A percentile compares a stretch with the other conserved stretches of the same genome.
Conservation (phyloP, 2,888 invertebrate genomes). For the Eupithecia centaureata region DNA sequence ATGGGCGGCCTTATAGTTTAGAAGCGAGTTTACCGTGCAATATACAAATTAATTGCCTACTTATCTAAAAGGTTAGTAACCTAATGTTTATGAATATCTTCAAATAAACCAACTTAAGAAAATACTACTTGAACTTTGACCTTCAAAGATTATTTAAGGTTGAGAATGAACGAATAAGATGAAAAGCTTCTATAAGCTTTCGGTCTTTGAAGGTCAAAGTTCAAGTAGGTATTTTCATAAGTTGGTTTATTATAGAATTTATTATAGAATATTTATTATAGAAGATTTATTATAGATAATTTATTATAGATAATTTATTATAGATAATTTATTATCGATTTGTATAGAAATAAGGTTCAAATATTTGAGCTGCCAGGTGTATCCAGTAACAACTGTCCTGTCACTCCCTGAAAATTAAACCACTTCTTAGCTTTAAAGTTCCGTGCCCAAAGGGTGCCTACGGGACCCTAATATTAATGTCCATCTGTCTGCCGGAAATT, state of each 20-base stretch:
- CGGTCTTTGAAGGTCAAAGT: too few species aligned
- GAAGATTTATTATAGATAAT: too few species aligned
- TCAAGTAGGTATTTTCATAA: too few species aligned
- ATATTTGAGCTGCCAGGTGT: not conserved
- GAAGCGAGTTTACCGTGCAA: not conserved
- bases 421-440: constrained; percentile 7
- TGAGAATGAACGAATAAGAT: too few species aligned
- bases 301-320: too few species aligned
- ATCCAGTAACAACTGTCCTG: constrained; percentile 28
- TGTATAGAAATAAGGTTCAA: constrained; percentile 19
- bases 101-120: not conserved
- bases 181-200: too few species aligned
- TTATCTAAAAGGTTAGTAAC: not conserved
- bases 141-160: too few species aligned
- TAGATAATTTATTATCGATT: too few species aligned
- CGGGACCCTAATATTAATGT: not conserved
- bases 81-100: not conserved
- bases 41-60: not conserved
- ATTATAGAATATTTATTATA: too few species aligned
- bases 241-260: too few species aligned
- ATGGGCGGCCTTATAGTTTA: not conserved
- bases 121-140: not conserved
- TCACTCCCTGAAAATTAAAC: constrained; percentile 25
- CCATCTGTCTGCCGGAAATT: not conserved
- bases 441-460: not conserved